Conservation (phyloP, 2,888 invertebrate species). For the Hoplodrina ambigua region DNA sequence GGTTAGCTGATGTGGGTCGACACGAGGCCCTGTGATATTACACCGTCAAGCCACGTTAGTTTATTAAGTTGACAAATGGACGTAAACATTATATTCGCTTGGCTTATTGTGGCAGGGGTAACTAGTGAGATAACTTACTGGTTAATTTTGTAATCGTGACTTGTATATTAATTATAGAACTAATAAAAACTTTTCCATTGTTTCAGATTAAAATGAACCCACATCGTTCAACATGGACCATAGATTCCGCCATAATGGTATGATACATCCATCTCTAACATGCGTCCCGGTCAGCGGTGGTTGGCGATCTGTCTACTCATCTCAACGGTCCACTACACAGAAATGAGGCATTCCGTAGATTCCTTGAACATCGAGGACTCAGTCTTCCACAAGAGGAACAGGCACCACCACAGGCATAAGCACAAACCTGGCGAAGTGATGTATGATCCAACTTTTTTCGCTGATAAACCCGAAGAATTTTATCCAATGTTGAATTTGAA, state of each 20-base stretch:
- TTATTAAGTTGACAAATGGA: constrained; percentile 37
- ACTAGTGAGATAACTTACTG: neutral
- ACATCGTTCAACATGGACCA: constrained; percentile 75
- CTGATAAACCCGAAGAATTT: constrained; percentile 67
- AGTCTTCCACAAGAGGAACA: constrained; percentile 68
- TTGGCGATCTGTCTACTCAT: constrained; percentile 80
- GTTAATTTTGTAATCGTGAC: neutral
- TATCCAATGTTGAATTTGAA: constrained; percentile 70
- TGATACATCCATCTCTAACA: constrained; percentile 78
- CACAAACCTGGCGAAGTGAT: constrained; percentile 75
- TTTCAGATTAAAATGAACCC: constrained; percentile 83
- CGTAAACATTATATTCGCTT: constrained; percentile 25
- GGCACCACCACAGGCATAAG: constrained; percentile 82
- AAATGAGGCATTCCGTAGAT: constrained; percentile 77
- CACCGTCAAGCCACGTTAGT: constrained; percentile 36
- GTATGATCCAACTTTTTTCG: constrained; percentile 65
- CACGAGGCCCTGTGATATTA: constrained; percentile 28
- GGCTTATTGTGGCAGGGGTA: constrained; percentile 13
- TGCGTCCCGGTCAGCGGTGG: constrained; percentile 82
- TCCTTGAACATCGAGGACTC: constrained; percentile 62
- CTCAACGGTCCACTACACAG: constrained; percentile 74
- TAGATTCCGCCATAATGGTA: constrained; percentile 75
- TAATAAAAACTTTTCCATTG: constrained; percentile 61
- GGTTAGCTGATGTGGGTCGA: constrained; percentile 55
- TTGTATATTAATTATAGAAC: neutral